Base-by-base conservation (phyloP, 2,797 vertebrate genomes). In the Anabas testudineus region DNA sequence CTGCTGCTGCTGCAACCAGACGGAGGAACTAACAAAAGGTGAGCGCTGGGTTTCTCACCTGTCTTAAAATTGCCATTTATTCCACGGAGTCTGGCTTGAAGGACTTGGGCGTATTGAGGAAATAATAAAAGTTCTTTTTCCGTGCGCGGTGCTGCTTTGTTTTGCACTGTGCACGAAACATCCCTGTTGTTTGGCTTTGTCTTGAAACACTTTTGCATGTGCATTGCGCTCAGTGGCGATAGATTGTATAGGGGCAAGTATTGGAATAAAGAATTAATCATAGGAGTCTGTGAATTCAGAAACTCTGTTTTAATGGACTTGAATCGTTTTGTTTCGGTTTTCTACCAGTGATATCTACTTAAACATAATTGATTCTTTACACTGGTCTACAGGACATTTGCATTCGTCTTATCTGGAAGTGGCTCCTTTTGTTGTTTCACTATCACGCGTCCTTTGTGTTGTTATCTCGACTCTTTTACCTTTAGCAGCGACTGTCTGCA, bases 121-220 rank as follows among this genome's bases (percentile, higher is more conserved):
- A 77, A 63, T 53, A 3, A 67, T 47, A 65, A 72, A 83, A 88
- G 73, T 86, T 83, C 7, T 60, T 52, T 60, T 52, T 67, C 45
- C 45, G 16, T 3, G 19, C 16, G 19, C 7, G 24, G 37, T 7
- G 10, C 41, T 19, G 62, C 69, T 67, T 71, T 66, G 67, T 71
- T 37, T 37, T 26, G 53, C 47, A 24, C 53, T 28, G 47, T 30
- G 14, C 48, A 22, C 67, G 60, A 75, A 60, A 74, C 76, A 42
- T 78, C 80, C 22, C 47, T 46, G 22, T 13, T 2, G 22, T 30
- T 49, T 16, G 68, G 52, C 62, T 83, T 83, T 78, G 78, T 84
- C 68, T 64, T n/a, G n/a, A 66, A 68, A 42, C 58, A 82, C 81
- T 79, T 81, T 22, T 22, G 58, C 53, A 9, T 10, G 49, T 26